phyloP scores from a whole-genome alignment of 2,797 vertebrate genomes.

The Arctocebus calabarensis region DNA sequence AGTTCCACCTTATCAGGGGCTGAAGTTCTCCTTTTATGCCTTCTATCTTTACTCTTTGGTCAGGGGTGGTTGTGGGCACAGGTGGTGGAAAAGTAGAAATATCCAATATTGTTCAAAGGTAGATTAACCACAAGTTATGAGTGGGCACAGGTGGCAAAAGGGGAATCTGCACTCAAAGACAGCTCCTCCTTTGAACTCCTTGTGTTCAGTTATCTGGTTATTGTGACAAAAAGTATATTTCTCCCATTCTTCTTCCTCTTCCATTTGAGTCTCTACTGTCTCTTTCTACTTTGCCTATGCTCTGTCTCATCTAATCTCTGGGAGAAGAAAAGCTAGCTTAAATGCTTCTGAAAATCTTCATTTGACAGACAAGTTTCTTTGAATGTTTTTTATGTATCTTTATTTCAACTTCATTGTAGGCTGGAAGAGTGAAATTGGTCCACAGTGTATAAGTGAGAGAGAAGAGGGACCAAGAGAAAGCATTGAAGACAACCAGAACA shows the following conservation, averaged over 20 bases:
- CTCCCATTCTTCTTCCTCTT: neutral
- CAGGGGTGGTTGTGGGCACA: neutral
- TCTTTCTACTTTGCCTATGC: neutral
- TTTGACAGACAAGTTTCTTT: conserved; percentile 32
- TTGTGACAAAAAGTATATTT: conserved; percentile 16
- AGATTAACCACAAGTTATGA: neutral
- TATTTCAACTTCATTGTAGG: conserved; percentile 47
- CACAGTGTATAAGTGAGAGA: neutral
- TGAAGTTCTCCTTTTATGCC: neutral
- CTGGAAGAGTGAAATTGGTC: neutral
- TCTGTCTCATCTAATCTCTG: conserved; percentile 37
- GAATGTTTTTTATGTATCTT: conserved; percentile 3
- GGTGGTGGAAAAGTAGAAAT: neutral
- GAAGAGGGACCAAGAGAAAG: neutral
- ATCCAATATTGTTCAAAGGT: neutral
- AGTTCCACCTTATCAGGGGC: neutral
- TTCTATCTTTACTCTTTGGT: neutral
- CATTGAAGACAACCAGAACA: neutral
- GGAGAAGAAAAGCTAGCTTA: neutral
- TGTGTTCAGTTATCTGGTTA: conserved; percentile 39
- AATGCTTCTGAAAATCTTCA: conserved; percentile 38
- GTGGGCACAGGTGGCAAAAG: neutral
- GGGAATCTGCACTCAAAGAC: neutral
- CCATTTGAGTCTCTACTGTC: conserved; percentile 1
- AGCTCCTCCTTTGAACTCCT: neutral